Conservation (phyloP, 2,797 vertebrate species). For the Falco novaeseelandiae region DNA sequence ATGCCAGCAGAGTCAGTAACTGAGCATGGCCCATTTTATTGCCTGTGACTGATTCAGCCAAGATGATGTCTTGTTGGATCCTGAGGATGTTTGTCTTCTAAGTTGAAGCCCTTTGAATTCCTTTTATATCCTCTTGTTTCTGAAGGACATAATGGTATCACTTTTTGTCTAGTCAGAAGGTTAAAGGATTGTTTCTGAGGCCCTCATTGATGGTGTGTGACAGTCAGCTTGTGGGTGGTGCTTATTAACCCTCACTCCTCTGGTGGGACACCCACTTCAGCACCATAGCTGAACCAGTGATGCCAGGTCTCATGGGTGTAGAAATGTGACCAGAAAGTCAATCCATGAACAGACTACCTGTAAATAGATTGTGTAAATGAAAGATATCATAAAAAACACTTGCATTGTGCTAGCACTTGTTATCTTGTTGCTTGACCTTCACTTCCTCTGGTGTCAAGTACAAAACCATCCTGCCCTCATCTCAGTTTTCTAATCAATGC, state of each 20-base stretch:
- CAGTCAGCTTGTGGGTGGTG: background rate
- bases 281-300: rapidly evolving
- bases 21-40: background rate
- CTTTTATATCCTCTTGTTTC: background rate
- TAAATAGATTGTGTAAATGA: background rate
- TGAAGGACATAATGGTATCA: background rate
- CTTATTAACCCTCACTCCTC: background rate
- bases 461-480: background rate
- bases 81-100: background rate
- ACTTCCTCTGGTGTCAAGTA: background rate
- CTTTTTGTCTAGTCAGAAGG: background rate
- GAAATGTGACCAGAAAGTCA: background rate
- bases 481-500: background rate
- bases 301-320: background rate
- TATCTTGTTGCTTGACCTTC: background rate
- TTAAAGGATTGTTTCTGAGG: background rate
- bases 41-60: background rate
- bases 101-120: background rate
- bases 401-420: rapidly evolving
- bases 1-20: background rate
- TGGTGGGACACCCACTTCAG: background rate
- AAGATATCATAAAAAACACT: background rate
- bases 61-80: background rate
- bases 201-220: background rate
- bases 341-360: background rate